Percentiles rank a stretch among this genome's conserved stretches.
Conservation (phyloP, 1,140 invertebrate genomes). For the Microplitis demolitor region DNA sequence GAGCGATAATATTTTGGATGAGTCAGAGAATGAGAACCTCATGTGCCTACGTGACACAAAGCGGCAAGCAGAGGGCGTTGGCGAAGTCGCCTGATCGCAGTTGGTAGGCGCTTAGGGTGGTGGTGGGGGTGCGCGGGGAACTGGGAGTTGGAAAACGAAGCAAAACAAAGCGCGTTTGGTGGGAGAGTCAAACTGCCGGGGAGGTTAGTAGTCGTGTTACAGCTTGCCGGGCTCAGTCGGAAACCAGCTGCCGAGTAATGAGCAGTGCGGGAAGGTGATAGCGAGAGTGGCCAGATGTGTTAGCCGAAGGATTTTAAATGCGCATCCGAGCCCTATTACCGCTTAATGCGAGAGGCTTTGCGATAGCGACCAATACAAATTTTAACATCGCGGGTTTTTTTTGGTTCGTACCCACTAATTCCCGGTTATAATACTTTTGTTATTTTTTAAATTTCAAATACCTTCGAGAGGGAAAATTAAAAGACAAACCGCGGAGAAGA, state of each 20-base stretch:
- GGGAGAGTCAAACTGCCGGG: neutral
- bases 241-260: conserved; percentile 56
- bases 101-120: neutral
- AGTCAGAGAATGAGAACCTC: conserved; percentile 19
- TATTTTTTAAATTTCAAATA: neutral
- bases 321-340: conserved; percentile 54
- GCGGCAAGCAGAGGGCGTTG: conserved; percentile 40
- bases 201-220: conserved; percentile 37
- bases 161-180: neutral
- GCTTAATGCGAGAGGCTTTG: conserved; percentile 52
- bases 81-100: conserved; percentile 36
- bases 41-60: conserved; percentile 42
- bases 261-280: conserved; percentile 60
- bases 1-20: too few relatives aligned
- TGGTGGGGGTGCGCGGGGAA: neutral
- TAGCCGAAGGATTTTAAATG: conserved; percentile 57
- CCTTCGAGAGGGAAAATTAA: neutral
- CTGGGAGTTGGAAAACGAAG: neutral
- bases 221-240: conserved; percentile 55
- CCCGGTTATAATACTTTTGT: neutral
- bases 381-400: conserved; percentile 25
- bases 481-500: too few relatives aligned
- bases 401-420: neutral
- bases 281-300: conserved; percentile 55
- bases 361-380: conserved; percentile 41